Evolutionary conservation across 2,113 vertebrate species (phyloP), one percentile per base, ranked within the genome.

Genomic region (Crotalus viridis): DNA sequence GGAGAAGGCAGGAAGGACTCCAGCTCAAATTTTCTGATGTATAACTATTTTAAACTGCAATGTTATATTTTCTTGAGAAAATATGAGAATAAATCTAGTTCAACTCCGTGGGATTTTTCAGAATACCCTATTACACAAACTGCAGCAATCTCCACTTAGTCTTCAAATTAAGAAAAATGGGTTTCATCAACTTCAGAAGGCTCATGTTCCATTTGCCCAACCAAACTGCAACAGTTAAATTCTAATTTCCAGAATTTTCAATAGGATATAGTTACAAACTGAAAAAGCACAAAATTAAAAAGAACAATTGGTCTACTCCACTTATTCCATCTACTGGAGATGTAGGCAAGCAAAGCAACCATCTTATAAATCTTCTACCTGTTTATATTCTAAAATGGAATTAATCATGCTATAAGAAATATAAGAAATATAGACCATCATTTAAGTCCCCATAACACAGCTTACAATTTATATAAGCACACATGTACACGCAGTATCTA

Each of bases 1-100:
- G 17, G 93, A 94, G 91, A 28, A 93, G 96, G 96, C 95, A 92
- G 12, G 94, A 94, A 90, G 55, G 95, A 57, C 93, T 94, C 94
- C 91, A 94, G 94, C 93, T 39, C 89, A 91, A 85, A 95, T 95
- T 87, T 88, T 90, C 85, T 51, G 55, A 85, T 88, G 87, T 13
- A 54, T 8, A 1, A 87, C 33, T 43, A 87, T 86, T 39, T 81
- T 43, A 39, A 81, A 39, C 33, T 81, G 69, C 33, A 81, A 81
- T 74, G 69, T 74, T 74, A 39, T 81, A 81, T 81, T 81, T 81
- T 39, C 33, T 21, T 39, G n/a, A 81, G 15, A 81, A 81, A 81
- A 81, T 33, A 39, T 81, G 33, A 81, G 17, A 81, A 74, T 74
- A 33, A 81, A 33, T 74, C 69, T n/a, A 17, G 39, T 81, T 81